phyloP scores from a whole-genome alignment of 2,888 invertebrate species.

The Rotaria magnacalcarata region DNA sequence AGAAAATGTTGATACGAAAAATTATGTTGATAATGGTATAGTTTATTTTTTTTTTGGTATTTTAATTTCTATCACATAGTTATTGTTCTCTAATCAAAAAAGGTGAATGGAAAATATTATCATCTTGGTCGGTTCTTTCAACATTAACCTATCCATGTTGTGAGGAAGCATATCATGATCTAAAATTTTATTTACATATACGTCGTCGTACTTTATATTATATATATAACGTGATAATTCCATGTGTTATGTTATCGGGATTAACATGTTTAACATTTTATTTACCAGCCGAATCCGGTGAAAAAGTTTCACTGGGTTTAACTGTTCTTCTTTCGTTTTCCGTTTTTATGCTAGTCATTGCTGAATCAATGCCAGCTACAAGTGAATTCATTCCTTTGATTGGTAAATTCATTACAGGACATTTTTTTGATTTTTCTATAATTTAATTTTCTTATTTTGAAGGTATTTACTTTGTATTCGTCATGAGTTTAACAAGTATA shows the following conservation, averaged over 20 bases:
- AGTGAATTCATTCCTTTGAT: conserved; percentile 64
- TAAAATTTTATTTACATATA: conserved; percentile 63
- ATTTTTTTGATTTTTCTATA: too few species aligned
- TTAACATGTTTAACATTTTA: conserved; percentile 63
- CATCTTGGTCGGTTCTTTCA: conserved; percentile 44
- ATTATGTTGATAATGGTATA: conserved; percentile 65
- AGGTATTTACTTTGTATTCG: conserved; percentile 64
- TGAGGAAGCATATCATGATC: conserved; percentile 63
- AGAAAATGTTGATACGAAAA: conserved; percentile 61
- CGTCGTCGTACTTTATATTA: conserved; percentile 61
- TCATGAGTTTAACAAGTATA: conserved; percentile 64
- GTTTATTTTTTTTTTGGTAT: conserved; percentile 61
- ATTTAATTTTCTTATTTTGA: conserved; percentile 50
- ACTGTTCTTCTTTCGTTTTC: conserved; percentile 64
- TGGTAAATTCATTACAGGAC: conserved; percentile 55
- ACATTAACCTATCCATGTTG: conserved; percentile 61
- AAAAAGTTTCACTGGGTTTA: conserved; percentile 64
- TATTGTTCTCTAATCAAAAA: conserved; percentile 49
- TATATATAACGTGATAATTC: conserved; percentile 64
- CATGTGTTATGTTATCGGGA: conserved; percentile 66
- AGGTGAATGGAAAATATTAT: conserved; percentile 64
- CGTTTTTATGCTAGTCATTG: conserved; percentile 64
- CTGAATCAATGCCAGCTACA: conserved; percentile 65
- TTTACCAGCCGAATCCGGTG: conserved; percentile 63
- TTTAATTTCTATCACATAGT: too few species aligned